Evolutionary conservation across 2,888 invertebrate species (phyloP).

Genomic region (Chymomyza caudatula): DNA sequence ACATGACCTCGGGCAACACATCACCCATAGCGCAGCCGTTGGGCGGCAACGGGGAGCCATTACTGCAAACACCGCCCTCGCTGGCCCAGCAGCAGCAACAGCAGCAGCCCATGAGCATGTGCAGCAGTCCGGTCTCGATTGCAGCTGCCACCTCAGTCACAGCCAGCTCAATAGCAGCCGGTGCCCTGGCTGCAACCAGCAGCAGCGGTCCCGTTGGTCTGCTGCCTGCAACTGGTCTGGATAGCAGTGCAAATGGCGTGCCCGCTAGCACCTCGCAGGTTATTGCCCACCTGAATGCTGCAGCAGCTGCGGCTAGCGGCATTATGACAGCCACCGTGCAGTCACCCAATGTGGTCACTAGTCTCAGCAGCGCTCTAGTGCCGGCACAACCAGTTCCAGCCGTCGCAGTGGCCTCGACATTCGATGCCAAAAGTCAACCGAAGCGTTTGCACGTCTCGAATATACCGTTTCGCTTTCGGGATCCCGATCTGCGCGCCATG

Average conservation of each 20-base stretch:
- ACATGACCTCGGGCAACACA: constrained; percentile 60
- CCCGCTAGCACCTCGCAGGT: constrained; percentile 74
- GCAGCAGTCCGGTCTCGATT: constrained; percentile 56
- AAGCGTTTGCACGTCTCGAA: constrained; percentile 99
- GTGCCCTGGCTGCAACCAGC: constrained; percentile 70
- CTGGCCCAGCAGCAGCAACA: constrained; percentile 15
- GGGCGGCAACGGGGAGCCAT: constrained; percentile 48
- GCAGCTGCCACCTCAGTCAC: constrained; percentile 63
- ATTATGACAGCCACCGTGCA: constrained; percentile 76
- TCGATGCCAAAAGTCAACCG: constrained; percentile 85
- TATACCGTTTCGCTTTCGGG: constrained; percentile 99
- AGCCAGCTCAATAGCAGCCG: constrained; percentile 66
- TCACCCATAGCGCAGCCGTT: constrained; percentile 52
- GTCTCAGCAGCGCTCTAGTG: constrained; percentile 79
- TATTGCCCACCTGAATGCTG: constrained; percentile 75
- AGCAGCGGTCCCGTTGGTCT: constrained; percentile 59
- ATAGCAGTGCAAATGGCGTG: constrained; percentile 36
- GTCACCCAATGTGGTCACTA: constrained; percentile 78
- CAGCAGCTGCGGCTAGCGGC: constrained; percentile 67
- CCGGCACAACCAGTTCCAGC: constrained; percentile 59
- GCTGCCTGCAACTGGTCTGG: constrained; percentile 60
- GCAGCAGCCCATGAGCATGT: constrained; percentile 49
- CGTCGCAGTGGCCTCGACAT: constrained; percentile 77
- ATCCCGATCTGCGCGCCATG: constrained; percentile 98
- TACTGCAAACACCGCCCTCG: constrained; percentile 59